Base-by-base conservation (phyloP, 2,113 vertebrate species). In the Scomber colias region DNA sequence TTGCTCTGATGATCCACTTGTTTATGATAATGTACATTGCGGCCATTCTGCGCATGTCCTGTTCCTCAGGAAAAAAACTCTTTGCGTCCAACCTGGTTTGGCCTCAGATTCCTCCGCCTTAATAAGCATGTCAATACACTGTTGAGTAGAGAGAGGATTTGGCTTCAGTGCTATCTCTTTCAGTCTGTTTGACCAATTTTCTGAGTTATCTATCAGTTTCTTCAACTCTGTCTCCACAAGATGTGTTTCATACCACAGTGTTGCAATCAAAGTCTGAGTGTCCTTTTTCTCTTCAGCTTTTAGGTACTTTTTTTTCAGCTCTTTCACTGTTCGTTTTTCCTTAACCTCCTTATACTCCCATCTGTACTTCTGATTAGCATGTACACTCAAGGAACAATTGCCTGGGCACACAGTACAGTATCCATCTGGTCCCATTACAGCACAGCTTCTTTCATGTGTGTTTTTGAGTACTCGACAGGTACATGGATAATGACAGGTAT, bases 151-250 rank as follows among this genome's bases (percentile, higher is more conserved):
- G 5, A 90, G 78, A 16, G 65, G 85, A n/a, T 89, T 56, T 6
- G 92, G 78, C 55, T 59, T 90, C 66, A 93, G 77, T 0, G 87
- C 84, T 0, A 86, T 93, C 69, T 86, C 75, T 62, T 83, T 71
- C 0, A 92, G 87, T 48, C 85, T 69, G 69, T 76, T 76, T 1
- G 90, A 49, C 72, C 79, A 79, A 27, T 17, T 0, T 0, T 48
- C 3, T 11, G 78, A 68, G 0, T 0, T 2, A 1, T 78, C 0
- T 0, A 91, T 74, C 1, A 84, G n/a, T 1, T 0, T 1, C 3
- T 17, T 0, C 0, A 90, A 71, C 0, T 5, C 10, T 2, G 2
- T 0, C 17, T 81, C 60, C 1, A 73, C 9, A 0, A 0, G 0
- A 0, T 63, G 0, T 7, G 85, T 83, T 0, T 87, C 82, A 8